Conservation (phyloP, 2,797 vertebrate species). For the Tachyglossus aculeatus region DNA sequence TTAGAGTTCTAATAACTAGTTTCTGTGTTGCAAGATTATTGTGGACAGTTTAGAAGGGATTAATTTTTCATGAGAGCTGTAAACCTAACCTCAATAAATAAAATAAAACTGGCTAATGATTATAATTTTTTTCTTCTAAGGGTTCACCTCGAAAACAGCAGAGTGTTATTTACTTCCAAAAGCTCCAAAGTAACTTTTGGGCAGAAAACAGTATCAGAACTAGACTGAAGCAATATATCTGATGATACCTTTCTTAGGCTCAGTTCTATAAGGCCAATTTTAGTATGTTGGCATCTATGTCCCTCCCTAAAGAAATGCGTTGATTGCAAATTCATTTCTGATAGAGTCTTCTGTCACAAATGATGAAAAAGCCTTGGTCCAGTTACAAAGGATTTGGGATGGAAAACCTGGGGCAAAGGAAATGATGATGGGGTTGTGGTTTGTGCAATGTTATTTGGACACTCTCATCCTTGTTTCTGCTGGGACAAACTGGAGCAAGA, state of each 20-base stretch:
- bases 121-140: constrained; percentile 65
- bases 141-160: constrained; percentile 36
- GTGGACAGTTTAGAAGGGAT: constrained; percentile 43
- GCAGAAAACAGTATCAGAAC: constrained; percentile 50
- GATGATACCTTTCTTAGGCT: neutral
- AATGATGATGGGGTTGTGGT: too few species aligned
- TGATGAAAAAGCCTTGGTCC: too few species aligned
- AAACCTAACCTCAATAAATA: constrained; percentile 78
- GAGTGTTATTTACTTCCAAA: constrained; percentile 34
- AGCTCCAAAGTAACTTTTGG: constrained; percentile 50
- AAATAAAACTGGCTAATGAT: constrained; percentile 79
- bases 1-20: constrained; percentile 18
- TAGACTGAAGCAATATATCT: constrained; percentile 36
- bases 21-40: constrained; percentile 50
- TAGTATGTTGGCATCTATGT: neutral
- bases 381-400: too few species aligned
- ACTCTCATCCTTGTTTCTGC: too few species aligned
- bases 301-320: neutral
- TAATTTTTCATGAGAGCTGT: constrained; percentile 64
- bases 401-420: too few species aligned
- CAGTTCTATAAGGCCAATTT: neutral
- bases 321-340: neutral
- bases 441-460: too few species aligned
- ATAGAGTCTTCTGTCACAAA: too few species aligned
- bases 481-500: too few species aligned